A percentile compares a stretch with the other conserved stretches of the same genome.
Conservation (phyloP, 1,140 invertebrate species). For the Trypoxylus dichotomus region DNA sequence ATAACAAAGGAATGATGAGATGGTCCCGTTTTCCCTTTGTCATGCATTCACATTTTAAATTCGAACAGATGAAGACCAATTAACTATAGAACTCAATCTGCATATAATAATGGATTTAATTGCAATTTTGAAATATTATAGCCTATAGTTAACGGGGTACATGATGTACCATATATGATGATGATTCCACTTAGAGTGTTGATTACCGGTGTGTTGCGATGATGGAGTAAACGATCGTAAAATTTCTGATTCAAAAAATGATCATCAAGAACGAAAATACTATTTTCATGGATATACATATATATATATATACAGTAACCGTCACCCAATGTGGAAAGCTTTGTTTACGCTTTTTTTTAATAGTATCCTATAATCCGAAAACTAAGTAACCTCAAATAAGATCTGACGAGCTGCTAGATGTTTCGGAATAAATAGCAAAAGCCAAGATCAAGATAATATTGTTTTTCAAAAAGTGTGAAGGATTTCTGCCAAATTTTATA, state of each 20-base stretch:
- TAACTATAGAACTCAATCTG: not conserved
- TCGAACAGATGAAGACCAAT: not conserved
- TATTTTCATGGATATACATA: not conserved
- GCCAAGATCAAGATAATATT: too few species aligned
- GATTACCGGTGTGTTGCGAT: not conserved
- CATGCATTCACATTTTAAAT: slow-evolving; percentile 2
- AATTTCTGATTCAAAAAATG: not conserved
- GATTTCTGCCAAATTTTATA: too few species aligned
- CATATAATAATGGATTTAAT: not conserved
- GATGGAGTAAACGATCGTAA: not conserved
- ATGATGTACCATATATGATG: not conserved
- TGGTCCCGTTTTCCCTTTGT: not conserved
- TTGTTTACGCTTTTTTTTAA: too few species aligned
- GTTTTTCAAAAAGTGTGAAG: too few species aligned
- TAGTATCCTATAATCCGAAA: too few species aligned
- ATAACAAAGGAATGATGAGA: not conserved
- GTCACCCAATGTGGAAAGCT: too few species aligned
- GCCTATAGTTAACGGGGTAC: not conserved
- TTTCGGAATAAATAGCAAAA: too few species aligned
- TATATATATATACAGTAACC: too few species aligned
- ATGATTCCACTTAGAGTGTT: not conserved
- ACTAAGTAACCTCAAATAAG: too few species aligned
- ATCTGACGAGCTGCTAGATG: too few species aligned
- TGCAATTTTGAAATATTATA: not conserved
- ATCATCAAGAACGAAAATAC: not conserved